These are phyloP conservation scores for Atopsyche davidsoni DNA, from an alignment of 1,140 invertebrate genomes.

Conservation along the genomic window DNA sequence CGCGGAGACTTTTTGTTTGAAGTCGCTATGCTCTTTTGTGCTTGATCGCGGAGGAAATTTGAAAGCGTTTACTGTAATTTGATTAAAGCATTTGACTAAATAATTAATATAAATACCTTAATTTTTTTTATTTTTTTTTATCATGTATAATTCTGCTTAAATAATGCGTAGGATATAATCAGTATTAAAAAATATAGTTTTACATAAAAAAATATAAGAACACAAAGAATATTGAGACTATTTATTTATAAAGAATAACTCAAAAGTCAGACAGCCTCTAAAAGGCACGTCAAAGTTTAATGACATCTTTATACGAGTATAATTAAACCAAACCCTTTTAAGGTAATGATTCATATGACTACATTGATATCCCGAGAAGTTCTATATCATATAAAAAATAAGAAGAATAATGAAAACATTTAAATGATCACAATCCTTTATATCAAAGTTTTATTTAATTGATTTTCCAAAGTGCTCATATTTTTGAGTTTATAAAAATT, in stretches of 20 bases:
- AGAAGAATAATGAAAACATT: slow-evolving; percentile 1
- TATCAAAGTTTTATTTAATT: slow-evolving; percentile 1
- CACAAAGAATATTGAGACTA: neutral
- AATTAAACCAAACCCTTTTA: neutral
- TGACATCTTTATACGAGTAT: neutral
- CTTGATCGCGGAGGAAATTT: slow-evolving; percentile 6
- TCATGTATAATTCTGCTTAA: neutral
- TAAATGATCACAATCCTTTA: neutral
- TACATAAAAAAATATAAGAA: neutral
- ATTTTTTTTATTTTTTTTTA: neutral
- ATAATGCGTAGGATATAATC: neutral
- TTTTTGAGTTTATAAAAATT: slow-evolving; percentile 1
- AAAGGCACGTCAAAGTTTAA: neutral
- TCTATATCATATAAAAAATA: neutral
- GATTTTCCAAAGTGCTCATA: neutral
- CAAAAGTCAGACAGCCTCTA: neutral
- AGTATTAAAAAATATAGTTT: neutral
- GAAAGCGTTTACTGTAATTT: slow-evolving; percentile 4
- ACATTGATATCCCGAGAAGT: neutral
- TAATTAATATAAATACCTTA: neutral
- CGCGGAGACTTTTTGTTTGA: slow-evolving; percentile 21
- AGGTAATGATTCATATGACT: neutral
- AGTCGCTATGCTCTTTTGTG: slow-evolving; percentile 17
- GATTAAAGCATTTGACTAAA: no score
- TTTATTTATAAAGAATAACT: slow-evolving; percentile 1